Conservation (phyloP, 2,113 vertebrate genomes). For the Pelmatolapia mariae region DNA sequence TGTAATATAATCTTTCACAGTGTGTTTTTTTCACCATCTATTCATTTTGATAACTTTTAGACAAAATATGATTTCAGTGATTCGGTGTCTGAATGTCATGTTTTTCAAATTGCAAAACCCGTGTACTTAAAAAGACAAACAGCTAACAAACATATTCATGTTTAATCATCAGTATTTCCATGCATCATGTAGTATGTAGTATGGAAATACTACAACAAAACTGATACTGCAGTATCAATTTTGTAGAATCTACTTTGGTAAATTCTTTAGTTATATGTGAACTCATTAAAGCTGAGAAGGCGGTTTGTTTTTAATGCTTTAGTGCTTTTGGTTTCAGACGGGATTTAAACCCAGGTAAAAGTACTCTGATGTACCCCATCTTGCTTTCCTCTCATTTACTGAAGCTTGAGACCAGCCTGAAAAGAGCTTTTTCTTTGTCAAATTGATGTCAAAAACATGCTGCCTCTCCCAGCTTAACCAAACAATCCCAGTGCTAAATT, state of each 20-base stretch:
- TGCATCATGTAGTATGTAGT: not conserved
- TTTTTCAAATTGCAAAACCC: not conserved
- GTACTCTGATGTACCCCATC: not conserved
- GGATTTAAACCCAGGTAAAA: not conserved
- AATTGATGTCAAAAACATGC: not conserved
- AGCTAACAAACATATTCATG: not conserved
- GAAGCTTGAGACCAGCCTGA: not conserved
- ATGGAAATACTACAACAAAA: not conserved
- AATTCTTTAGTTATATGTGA: not conserved
- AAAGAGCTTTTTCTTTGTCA: not conserved
- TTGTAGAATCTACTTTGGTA: not conserved
- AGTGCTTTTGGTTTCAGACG: not conserved
- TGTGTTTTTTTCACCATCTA: not conserved
- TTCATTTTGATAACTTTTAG: fast-evolving
- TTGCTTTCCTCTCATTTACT: not conserved
- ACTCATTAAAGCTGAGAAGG: not conserved
- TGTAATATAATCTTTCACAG: not conserved
- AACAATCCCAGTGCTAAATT: not conserved
- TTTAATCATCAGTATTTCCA: not conserved
- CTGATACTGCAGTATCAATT: not conserved
- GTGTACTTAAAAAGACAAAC: not conserved
- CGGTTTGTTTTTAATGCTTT: not conserved
- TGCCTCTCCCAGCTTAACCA: not conserved
- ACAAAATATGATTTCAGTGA: not conserved
- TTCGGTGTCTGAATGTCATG: not conserved